phyloP scores from a whole-genome alignment of 1,140 invertebrate species.

The Drosophila rhopaloa region DNA sequence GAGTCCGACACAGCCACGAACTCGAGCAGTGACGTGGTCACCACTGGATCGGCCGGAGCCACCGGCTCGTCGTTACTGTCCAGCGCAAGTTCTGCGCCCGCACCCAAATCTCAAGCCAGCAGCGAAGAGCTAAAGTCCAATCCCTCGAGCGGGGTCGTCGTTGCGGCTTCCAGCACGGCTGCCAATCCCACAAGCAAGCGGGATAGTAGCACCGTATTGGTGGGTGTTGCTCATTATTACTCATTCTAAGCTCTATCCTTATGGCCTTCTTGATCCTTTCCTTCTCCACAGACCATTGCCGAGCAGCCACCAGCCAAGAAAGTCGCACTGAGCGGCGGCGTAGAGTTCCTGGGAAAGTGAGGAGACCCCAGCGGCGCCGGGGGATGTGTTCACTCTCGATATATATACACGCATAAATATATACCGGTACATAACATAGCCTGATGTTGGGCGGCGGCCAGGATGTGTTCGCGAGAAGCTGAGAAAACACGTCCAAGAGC shows the following conservation, averaged over 20 bases:
- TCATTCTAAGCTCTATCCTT: background rate
- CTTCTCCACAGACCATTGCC: constrained; percentile 27
- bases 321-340: constrained; percentile 34
- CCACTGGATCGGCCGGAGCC: constrained; percentile 7
- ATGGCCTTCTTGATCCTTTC: no score
- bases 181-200: constrained; percentile 37
- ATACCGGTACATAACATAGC: constrained; percentile 20
- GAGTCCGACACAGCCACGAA: constrained; percentile 69
- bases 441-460: background rate
- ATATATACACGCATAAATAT: constrained; percentile 27
- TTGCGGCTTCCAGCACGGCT: background rate
- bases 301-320: constrained; percentile 66
- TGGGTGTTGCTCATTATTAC: constrained; percentile 9
- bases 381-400: constrained; percentile 22
- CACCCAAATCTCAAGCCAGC: constrained; percentile 32
- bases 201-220: constrained; percentile 45
- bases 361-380: background rate
- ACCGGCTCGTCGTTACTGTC: constrained; percentile 19
- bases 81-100: constrained; percentile 16
- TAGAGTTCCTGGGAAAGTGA: constrained; percentile 51
- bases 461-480: background rate
- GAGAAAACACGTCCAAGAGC: background rate
- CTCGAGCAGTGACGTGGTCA: constrained; percentile 55
- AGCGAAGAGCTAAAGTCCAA: constrained; percentile 47
- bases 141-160: background rate